These are phyloP conservation scores for Chelonia mydas DNA, from an alignment of 2,797 vertebrate genomes.

Conservation along the genomic window DNA sequence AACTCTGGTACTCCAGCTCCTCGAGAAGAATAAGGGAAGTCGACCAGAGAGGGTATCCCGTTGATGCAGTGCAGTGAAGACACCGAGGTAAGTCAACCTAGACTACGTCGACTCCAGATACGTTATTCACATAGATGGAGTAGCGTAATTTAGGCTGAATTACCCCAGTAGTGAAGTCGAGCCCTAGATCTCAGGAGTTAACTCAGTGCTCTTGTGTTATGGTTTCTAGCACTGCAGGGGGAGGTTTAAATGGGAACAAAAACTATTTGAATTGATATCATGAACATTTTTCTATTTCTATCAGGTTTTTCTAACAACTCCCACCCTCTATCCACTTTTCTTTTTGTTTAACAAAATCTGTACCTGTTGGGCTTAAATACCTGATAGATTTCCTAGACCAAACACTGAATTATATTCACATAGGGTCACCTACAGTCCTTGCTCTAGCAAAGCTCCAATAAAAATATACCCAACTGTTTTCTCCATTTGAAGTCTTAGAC, in stretches of 20 bases:
- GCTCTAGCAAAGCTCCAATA: neutral
- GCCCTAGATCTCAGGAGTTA: too few relatives aligned
- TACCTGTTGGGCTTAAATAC: neutral
- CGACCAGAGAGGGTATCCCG: too few relatives aligned
- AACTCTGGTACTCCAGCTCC: too few relatives aligned
- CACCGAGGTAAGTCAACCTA: too few relatives aligned
- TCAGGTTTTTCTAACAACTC: neutral
- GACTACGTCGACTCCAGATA: too few relatives aligned
- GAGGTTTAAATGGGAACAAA: neutral
- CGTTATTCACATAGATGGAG: too few relatives aligned
- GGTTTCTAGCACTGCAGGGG: neutral
- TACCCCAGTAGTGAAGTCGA: too few relatives aligned
- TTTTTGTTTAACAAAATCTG: neutral
- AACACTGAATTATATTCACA: neutral
- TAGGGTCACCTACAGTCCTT: neutral
- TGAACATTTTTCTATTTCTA: neutral
- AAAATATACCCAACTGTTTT: conserved; percentile 83
- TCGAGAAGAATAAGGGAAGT: too few relatives aligned
- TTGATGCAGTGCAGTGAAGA: too few relatives aligned
- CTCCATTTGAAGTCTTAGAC: conserved; percentile 80
- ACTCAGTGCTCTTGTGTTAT: neutral
- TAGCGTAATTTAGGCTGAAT: too few relatives aligned
- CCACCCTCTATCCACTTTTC: neutral
- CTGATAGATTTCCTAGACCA: neutral
- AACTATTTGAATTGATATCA: neutral